A percentile compares a stretch with the other conserved stretches of the same genome.
These are phyloP conservation scores for Rhagologus leucostigma DNA, from an alignment of 2,113 vertebrate species.

Conservation along the genomic window DNA sequence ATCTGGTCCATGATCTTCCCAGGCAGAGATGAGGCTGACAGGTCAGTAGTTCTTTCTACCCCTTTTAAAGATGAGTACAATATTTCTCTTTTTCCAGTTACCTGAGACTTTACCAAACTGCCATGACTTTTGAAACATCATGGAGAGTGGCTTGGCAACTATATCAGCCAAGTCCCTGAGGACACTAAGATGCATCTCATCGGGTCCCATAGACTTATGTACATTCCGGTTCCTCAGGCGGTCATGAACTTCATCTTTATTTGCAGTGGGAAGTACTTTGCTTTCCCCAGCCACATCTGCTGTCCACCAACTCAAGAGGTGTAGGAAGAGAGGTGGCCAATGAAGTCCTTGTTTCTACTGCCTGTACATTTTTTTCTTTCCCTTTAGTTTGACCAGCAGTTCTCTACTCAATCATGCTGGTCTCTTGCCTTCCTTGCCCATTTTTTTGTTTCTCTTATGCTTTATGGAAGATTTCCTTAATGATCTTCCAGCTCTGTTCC, in stretches of 20 bases:
- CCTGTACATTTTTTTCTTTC: neutral
- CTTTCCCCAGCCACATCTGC: neutral
- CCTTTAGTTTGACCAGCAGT: neutral
- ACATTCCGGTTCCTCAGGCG: neutral
- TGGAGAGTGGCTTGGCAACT: neutral
- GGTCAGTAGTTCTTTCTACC: fast-evolving
- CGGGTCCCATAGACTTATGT: neutral
- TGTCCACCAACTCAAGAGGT: neutral
- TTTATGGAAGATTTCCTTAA: neutral
- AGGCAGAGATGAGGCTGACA: neutral
- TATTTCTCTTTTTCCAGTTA: neutral
- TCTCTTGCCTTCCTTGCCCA: neutral
- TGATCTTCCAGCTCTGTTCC: neutral
- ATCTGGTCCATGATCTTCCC: neutral
- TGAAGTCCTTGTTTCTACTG: neutral
- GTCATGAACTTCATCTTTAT: neutral
- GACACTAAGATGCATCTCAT: neutral
- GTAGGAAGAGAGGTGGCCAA: neutral
- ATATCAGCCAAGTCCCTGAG: neutral
- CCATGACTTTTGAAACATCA: neutral
- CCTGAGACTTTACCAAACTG: neutral
- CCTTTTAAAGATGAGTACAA: neutral
- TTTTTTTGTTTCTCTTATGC: neutral
- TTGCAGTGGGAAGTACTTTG: neutral
- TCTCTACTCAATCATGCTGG: neutral